phyloP scores from a whole-genome alignment of 2,888 invertebrate genomes.

The Mythimna impura region DNA sequence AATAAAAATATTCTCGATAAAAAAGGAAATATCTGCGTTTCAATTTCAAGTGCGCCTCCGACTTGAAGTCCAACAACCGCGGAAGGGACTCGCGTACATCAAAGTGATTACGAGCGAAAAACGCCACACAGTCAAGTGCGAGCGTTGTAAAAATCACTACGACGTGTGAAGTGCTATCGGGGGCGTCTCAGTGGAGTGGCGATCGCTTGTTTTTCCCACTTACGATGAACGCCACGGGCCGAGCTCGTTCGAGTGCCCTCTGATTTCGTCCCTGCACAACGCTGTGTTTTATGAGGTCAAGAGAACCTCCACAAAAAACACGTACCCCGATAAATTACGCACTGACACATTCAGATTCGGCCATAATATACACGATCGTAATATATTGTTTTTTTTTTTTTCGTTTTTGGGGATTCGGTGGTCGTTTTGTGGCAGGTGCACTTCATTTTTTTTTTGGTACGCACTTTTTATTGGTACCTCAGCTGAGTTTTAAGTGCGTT shows the following conservation, averaged over 20 bases:
- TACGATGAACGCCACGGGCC: constrained; percentile 84
- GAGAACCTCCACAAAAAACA: constrained; percentile 89
- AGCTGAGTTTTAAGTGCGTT: constrained; percentile 13
- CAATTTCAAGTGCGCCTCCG: constrained; percentile 62
- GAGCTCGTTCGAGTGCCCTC: constrained; percentile 83
- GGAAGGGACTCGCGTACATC: constrained; percentile 77
- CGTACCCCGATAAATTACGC: constrained; percentile 88
- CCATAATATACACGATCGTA: constrained; percentile 88
- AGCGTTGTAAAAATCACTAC: constrained; percentile 90
- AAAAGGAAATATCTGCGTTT: constrained; percentile 61
- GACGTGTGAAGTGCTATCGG: constrained; percentile 89
- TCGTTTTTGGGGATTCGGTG: constrained; percentile 65
- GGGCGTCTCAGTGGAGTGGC: constrained; percentile 87
- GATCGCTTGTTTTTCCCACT: constrained; percentile 90
- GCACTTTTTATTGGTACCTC: constrained; percentile 44
- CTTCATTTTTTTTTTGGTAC: constrained; percentile 53
- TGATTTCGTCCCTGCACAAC: constrained; percentile 83
- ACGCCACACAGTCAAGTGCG: constrained; percentile 83
- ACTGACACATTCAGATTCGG: constrained; percentile 90
- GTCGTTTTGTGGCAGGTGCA: constrained; percentile 68
- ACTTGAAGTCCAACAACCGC: constrained; percentile 62
- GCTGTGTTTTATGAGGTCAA: constrained; percentile 90
- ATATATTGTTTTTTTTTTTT: constrained; percentile 85
- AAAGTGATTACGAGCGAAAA: constrained; percentile 87
- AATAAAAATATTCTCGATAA: constrained; percentile 47